Conservation (phyloP, 2,797 vertebrate genomes). For the Pantherophis alleghaniensis region DNA sequence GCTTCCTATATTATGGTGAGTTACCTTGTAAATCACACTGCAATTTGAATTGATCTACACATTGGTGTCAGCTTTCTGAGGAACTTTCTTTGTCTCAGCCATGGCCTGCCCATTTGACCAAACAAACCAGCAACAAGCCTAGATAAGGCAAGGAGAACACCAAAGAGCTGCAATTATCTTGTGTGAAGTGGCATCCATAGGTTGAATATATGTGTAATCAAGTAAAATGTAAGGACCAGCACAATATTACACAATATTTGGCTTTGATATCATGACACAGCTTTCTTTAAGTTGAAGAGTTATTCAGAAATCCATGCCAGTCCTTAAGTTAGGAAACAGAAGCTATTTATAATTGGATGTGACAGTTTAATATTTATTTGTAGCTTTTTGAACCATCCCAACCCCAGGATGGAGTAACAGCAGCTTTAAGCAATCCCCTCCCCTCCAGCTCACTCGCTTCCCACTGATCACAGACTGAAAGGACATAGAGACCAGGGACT, state of each 20-base stretch:
- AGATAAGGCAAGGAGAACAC: background rate
- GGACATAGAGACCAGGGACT: background rate
- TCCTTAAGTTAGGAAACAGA: background rate
- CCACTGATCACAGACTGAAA: background rate
- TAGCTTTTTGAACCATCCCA: background rate
- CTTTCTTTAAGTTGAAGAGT: background rate
- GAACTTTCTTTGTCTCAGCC: background rate
- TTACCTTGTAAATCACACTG: background rate
- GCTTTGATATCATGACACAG: background rate
- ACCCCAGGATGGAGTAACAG: background rate
- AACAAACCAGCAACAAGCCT: background rate
- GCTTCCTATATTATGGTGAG: constrained; percentile 90
- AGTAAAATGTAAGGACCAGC: background rate
- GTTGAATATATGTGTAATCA: background rate
- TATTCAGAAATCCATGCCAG: background rate
- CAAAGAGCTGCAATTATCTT: background rate
- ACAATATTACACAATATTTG: background rate
- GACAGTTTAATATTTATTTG: background rate
- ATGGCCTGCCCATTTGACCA: background rate
- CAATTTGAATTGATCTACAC: background rate
- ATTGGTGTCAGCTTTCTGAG: background rate
- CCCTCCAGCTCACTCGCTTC: background rate
- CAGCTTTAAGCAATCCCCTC: background rate
- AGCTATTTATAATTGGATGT: background rate
- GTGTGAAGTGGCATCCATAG: background rate